Evolutionary conservation across 1,140 invertebrate genomes (phyloP), one percentile per base, ranked within the genome.

Genomic region (Leptopilina boulardi): DNA sequence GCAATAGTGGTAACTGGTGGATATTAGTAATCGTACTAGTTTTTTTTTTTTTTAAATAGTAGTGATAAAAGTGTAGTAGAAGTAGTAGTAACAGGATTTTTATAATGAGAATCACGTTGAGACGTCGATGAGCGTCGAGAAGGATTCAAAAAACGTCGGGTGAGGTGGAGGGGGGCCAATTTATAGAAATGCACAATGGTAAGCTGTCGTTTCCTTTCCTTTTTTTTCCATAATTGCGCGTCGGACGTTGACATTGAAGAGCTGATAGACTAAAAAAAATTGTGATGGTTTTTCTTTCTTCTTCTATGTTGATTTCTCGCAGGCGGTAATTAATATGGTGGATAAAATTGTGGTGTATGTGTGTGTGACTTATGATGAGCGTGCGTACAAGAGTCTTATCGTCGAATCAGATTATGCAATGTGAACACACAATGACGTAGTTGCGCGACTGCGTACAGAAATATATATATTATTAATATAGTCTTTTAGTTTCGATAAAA

Each of bases 401-500:
- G 88, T 90, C 88, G 87, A n/a, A 90, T 91, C 89, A 80, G 87
- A 91, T 91, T 90, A 91, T 91, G 88, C 87, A 90, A 91, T 85
- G 87, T 90, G 89, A 91, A 91, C 89, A 89, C 89, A 90, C 89
- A 89, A 89, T 89, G 88, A 90, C 88, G 87, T 89, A 89, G 86
- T 90, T 91, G 88, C 87, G 86, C 85, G 88, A 91, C 88, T 90
- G 89, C 88, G 89, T 91, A 91, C 88, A 91, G 89, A 91, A 90
- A 91, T 91, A 91, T 90, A n/a, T n/a, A 91, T 89, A 89, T 89
- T 88, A 89, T 89, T 89, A 84, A 83, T 83, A 89, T 90, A 91
- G 90, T 91, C 90, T 91, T 91, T 90, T 88, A 91, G 90, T 91
- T 91, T 91, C 89, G 86, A 91, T 91, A 91, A 91, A 91, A 91